Evolutionary conservation across 2,888 invertebrate species (phyloP).

Genomic region (Glaucopsyche alexis): DNA sequence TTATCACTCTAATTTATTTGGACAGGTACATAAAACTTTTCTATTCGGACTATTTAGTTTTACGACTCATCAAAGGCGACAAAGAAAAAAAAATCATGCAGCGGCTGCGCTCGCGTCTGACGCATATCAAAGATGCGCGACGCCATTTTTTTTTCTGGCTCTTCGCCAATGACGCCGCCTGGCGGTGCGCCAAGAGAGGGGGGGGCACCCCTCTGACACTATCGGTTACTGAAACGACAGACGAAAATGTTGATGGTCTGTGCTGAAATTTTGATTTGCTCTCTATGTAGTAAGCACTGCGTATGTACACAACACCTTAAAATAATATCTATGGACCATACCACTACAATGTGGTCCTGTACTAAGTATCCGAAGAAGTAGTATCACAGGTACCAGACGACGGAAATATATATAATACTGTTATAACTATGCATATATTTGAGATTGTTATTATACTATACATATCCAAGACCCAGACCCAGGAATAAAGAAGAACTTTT

Average conservation of each 20-base stretch:
- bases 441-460: no score
- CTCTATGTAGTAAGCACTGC: background rate
- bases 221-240: conserved; percentile 41
- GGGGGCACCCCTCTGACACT: conserved; percentile 55
- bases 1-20: background rate
- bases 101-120: conserved; percentile 67
- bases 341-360: no score
- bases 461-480: no score
- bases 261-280: conserved; percentile 33
- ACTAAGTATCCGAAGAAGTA: no score
- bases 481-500: no score
- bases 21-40: conserved; percentile 1
- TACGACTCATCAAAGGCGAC: conserved; percentile 29
- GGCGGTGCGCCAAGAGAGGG: conserved; percentile 59
- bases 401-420: no score
- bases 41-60: conserved; percentile 24
- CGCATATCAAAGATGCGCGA: conserved; percentile 79
- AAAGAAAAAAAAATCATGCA: conserved; percentile 27
- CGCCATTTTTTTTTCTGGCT: conserved; percentile 75
- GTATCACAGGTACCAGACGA: no score
- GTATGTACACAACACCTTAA: no score
- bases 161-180: conserved; percentile 69
- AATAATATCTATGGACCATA: no score
- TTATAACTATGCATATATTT: no score
- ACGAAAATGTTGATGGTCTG: conserved; percentile 33